phyloP scores from a whole-genome alignment of 2,888 invertebrate species.

The Schizotus pectinicornis region DNA sequence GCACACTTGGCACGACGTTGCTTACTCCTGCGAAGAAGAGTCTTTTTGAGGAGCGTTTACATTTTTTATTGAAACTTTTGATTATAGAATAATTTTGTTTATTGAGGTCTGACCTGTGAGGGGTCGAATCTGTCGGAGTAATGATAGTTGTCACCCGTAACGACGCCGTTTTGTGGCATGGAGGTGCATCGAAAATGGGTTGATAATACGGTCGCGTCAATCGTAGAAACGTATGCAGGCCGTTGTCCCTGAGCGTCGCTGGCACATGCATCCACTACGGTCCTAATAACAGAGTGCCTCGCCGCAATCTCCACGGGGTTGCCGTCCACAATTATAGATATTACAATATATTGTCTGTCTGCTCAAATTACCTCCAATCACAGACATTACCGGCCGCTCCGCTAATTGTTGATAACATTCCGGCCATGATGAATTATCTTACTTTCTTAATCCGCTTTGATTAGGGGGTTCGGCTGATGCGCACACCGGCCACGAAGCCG shows the following conservation, averaged over 20 bases:
- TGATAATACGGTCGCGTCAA: too few relatives aligned
- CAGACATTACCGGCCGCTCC: slow-evolving; percentile 51
- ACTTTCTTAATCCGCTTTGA: slow-evolving; percentile 45
- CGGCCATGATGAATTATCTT: slow-evolving; percentile 49
- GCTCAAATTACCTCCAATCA: slow-evolving; percentile 54
- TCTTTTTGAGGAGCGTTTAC: too few relatives aligned
- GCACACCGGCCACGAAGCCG: slow-evolving; percentile 7
- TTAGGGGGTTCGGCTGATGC: slow-evolving; percentile 29
- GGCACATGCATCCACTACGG: slow-evolving; percentile 32
- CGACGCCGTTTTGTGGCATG: too few relatives aligned
- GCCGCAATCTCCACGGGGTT: slow-evolving; percentile 53
- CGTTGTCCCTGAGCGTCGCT: slow-evolving; percentile 23
- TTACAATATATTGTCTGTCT: slow-evolving; percentile 55
- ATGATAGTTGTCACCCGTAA: too few relatives aligned
- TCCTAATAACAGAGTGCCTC: slow-evolving; percentile 49
- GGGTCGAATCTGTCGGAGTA: too few relatives aligned
- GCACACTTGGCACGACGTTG: too few relatives aligned
- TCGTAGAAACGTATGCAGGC: neutral
- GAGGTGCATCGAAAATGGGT: too few relatives aligned
- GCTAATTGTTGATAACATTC: slow-evolving; percentile 54
- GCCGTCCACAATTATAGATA: slow-evolving; percentile 54
- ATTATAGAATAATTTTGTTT: too few relatives aligned
- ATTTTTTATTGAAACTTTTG: too few relatives aligned
- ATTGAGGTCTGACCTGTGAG: too few relatives aligned
- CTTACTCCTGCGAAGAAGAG: too few relatives aligned